These are phyloP conservation scores for Ooceraea biroi DNA, from an alignment of 1,140 invertebrate species.

Conservation along the genomic window DNA sequence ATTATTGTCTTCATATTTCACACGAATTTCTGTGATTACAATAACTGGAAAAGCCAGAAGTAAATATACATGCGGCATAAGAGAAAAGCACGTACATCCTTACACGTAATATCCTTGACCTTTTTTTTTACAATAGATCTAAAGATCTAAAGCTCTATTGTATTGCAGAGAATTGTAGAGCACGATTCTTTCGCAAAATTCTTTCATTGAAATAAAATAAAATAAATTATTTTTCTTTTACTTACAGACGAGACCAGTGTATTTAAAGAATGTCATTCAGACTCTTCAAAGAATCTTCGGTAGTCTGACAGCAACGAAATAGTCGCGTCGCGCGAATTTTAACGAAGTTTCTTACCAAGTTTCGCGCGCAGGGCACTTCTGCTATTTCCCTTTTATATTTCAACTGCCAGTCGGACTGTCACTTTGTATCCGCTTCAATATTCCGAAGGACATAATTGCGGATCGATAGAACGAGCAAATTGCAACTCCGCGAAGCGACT, in stretches of 20 bases:
- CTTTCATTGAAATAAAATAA: too few species aligned
- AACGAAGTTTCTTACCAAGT: constrained; percentile 34
- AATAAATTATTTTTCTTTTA: too few species aligned
- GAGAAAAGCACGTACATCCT: neutral
- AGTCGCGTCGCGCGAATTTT: neutral
- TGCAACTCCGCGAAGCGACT: neutral
- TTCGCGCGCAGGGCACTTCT: neutral
- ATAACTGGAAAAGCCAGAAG: constrained; percentile 3
- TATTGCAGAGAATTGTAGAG: too few species aligned
- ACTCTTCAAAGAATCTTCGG: too few species aligned
- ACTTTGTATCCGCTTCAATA: constrained; percentile 28
- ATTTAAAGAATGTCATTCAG: too few species aligned
- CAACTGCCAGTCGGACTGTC: constrained; percentile 40
- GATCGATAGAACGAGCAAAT: constrained; percentile 49
- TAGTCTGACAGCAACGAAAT: too few species aligned
- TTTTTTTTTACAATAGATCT: too few species aligned
- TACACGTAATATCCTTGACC: neutral
- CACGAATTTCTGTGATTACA: neutral
- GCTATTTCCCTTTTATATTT: constrained; percentile 39
- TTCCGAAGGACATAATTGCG: constrained; percentile 45
- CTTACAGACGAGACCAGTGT: too few species aligned
- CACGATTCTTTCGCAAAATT: too few species aligned
- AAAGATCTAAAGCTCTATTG: too few species aligned
- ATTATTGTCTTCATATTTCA: neutral
- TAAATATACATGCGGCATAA: neutral